A percentile compares a stretch with the other conserved stretches of the same genome.
Evolutionary conservation across 2,797 vertebrate species (phyloP).

Genomic region (Nothura maculosa): DNA sequence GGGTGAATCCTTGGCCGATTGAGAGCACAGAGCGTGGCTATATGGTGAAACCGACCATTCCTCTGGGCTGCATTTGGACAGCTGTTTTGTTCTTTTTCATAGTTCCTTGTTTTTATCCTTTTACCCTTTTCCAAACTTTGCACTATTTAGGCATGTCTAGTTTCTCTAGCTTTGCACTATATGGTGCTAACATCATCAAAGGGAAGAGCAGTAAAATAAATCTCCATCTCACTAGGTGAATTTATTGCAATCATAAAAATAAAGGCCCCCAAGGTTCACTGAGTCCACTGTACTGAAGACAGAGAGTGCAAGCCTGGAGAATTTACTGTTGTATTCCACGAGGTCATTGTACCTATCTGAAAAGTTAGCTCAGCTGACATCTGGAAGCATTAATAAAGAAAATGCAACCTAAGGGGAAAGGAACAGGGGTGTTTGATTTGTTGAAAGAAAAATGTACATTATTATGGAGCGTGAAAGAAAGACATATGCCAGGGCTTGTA

Average conservation of each 20-base stretch:
- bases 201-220: constrained; percentile 65
- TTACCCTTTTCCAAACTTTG: not conserved
- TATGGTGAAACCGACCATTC: not conserved
- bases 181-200: constrained; percentile 57
- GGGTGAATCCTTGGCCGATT: not conserved
- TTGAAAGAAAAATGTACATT: constrained; percentile 69
- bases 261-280: constrained; percentile 69
- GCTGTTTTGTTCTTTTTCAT: not conserved
- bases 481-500: constrained; percentile 36
- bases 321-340: constrained; percentile 67
- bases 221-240: constrained; percentile 71
- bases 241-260: constrained; percentile 80
- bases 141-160: not conserved
- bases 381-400: constrained; percentile 74
- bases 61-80: not conserved
- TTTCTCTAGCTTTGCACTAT: constrained; percentile 38
- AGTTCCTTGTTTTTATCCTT: not conserved
- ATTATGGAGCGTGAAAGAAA: constrained; percentile 56
- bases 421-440: constrained; percentile 17
- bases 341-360: constrained; percentile 70
- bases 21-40: not conserved
- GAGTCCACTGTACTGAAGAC: constrained; percentile 56
- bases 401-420: constrained; percentile 70
- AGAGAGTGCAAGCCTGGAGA: constrained; percentile 61
- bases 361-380: constrained; percentile 52